phyloP scores from a whole-genome alignment of 2,888 invertebrate species.

The Cyaniris semiargus region DNA sequence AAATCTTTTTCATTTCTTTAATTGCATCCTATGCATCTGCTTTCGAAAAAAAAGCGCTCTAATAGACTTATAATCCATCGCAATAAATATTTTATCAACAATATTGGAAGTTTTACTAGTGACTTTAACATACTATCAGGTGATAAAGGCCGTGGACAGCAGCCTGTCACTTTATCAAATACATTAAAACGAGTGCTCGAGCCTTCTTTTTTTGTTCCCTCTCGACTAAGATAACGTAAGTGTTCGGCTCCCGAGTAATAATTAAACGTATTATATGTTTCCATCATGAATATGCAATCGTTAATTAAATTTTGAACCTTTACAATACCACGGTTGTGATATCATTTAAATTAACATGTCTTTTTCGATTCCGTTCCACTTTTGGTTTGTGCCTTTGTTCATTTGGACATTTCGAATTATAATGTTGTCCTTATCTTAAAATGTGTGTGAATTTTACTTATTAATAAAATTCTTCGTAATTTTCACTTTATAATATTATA shows the following conservation, averaged over 20 bases:
- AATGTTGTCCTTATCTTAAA: not conserved
- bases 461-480: not conserved
- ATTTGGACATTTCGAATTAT: not conserved
- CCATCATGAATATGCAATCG: constrained; percentile 55
- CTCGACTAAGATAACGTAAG: constrained; percentile 63
- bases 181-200: constrained; percentile 75
- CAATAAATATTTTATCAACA: constrained; percentile 5
- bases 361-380: constrained; percentile 20
- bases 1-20: not conserved
- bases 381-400: not conserved
- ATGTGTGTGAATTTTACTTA: not conserved
- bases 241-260: constrained; percentile 68
- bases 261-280: constrained; percentile 71
- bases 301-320: constrained; percentile 60
- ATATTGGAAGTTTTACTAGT: constrained; percentile 5
- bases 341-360: constrained; percentile 34
- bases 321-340: constrained; percentile 39
- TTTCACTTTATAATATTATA: not conserved
- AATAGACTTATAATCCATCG: not conserved
- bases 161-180: constrained; percentile 79
- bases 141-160: constrained; percentile 75
- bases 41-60: not conserved
- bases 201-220: constrained; percentile 64
- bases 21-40: constrained; percentile 1
- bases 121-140: constrained; percentile 54